phyloP scores from a whole-genome alignment of 2,797 vertebrate species.

The Enteromius fasciolatus region DNA sequence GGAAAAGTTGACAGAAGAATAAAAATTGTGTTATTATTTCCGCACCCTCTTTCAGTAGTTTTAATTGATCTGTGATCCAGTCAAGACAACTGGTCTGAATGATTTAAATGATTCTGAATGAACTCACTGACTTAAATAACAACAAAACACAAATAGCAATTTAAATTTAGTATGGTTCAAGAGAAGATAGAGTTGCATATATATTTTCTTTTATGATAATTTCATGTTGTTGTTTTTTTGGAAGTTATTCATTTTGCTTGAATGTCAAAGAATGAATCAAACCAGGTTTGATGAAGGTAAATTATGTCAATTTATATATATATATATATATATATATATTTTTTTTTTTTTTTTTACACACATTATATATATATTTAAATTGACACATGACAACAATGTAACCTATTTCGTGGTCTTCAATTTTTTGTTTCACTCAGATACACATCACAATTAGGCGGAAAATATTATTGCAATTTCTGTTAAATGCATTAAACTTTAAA shows the following conservation, averaged over 20 bases:
- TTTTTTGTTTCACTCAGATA: not conserved
- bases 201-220: not conserved
- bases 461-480: not conserved
- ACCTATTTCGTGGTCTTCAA: not conserved
- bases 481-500: not conserved
- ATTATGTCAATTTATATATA: not conserved
- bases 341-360: no score
- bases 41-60: not conserved
- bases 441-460: not conserved
- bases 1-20: not conserved
- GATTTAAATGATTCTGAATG: not conserved
- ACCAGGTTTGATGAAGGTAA: not conserved
- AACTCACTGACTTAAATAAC: not conserved
- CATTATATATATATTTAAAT: no score
- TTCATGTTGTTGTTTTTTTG: not conserved
- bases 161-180: not conserved
- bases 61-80: not conserved
- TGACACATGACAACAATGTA: not conserved
- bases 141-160: not conserved
- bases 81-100: not conserved
- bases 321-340: no score
- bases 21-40: not conserved
- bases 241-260: not conserved
- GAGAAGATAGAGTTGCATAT: not conserved
- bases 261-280: not conserved